Base-by-base conservation (phyloP, 2,113 vertebrate species). In the Myotis davidii region DNA sequence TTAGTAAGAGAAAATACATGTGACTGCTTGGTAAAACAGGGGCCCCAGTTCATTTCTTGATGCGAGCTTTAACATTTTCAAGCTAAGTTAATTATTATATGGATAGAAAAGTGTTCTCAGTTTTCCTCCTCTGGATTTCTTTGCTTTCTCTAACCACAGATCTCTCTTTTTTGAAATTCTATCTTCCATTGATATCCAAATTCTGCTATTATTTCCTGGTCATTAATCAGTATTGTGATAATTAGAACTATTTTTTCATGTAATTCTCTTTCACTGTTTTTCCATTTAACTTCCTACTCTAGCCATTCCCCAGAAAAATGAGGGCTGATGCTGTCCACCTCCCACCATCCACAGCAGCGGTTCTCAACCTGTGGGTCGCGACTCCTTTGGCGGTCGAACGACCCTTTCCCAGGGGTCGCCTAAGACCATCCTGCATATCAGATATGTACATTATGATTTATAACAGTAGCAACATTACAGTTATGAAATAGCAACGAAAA, bases 51-150 rank as follows among this genome's bases (percentile, higher is more conserved):
- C n/a, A 9, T 6, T 42, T 87, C 93, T 87, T 64, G 29, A 27
- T 48, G 20, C 77, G 83, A 89, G 13, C 67, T 54, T 86, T 87
- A 39, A 61, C 54, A 61, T 92, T 93, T 96, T 21, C 76, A 72
- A 48, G 37, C 39, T 52, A 64, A 77, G 42, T 84, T 39, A 39
- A 39, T 39, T 45, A 59, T 76, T 17, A 1, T 27, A 18, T 32
- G 64, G 17, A 50, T 37, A 74, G 52, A 65, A 65, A 45, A 65
- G 34, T 54, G 72, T 54, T 96, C 88, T 90, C 69, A 20, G 37
- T 81, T 96, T 87, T 67, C 45, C 27, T 79, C 72, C 37, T 94
- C 76, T 81, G 59, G 39, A 72, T 96, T 88, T 73, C 88, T n/a
- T 17, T 65, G 67, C 64, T 81, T 85, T 29, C 1, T 45, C 1